Evolutionary conservation across 2,113 vertebrate species (phyloP).

Genomic region (Cebidichthys violaceus): DNA sequence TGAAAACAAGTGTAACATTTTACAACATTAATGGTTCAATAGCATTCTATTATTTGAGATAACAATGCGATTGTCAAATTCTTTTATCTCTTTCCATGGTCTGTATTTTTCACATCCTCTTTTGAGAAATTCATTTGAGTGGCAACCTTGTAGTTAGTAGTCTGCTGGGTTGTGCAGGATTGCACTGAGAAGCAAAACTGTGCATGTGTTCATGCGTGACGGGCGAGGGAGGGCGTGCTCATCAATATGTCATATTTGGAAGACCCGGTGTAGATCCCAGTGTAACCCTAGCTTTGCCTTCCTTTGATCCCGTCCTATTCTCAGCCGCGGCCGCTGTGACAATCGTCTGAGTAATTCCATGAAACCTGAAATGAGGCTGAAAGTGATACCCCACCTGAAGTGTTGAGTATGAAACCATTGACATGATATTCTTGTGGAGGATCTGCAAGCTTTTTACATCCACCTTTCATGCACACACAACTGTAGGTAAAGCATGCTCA

Average conservation of each 20-base stretch:
- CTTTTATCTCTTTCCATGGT: neutral
- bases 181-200: conserved; percentile 22
- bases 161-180: conserved; percentile 39
- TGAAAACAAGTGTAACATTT: neutral
- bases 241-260: conserved; percentile 68
- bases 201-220: conserved; percentile 33
- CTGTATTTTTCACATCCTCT: neutral
- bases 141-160: neutral
- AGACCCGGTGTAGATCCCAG: conserved; percentile 37
- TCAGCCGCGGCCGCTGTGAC: conserved; percentile 51
- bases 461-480: neutral
- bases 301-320: conserved; percentile 59
- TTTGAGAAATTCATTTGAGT: neutral
- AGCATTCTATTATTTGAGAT: neutral
- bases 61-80: neutral
- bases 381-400: conserved; percentile 33
- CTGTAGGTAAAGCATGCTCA: neutral
- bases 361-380: conserved; percentile 40
- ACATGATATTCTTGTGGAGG: conserved; percentile 10
- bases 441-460: conserved; percentile 1
- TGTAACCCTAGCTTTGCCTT: conserved; percentile 65
- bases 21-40: neutral
- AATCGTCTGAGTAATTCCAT: conserved; percentile 53
- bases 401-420: neutral
- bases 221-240: conserved; percentile 27